phyloP scores from a whole-genome alignment of 2,113 vertebrate species.

The Spheniscus mendiculus region DNA sequence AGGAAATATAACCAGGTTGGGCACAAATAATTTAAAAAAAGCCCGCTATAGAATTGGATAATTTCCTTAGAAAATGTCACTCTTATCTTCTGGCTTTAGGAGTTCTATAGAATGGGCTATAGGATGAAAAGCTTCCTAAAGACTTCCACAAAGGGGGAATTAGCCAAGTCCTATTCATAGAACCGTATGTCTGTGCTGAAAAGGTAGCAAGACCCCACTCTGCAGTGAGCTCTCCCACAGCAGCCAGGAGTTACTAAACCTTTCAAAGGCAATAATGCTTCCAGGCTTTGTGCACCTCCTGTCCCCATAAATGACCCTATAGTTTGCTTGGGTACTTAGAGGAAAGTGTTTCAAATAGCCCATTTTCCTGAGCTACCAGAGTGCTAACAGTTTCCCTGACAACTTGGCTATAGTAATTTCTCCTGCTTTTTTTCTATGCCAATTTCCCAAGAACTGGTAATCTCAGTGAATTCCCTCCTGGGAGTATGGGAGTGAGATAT shows the following conservation, averaged over 20 bases:
- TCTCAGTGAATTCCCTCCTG: constrained; percentile 38
- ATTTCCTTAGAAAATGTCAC: constrained; percentile 16
- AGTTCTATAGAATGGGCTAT: neutral
- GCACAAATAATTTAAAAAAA: neutral
- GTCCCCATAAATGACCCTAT: neutral
- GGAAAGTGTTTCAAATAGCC: constrained; percentile 28
- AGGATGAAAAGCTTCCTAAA: constrained; percentile 24
- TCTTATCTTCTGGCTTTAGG: constrained; percentile 35
- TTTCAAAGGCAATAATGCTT: neutral
- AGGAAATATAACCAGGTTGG: neutral
- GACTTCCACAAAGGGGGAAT: constrained; percentile 37
- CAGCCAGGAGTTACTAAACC: neutral
- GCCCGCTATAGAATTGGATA: neutral
- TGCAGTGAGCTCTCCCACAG: neutral
- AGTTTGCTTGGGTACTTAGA: constrained; percentile 23
- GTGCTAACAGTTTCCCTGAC: constrained; percentile 39
- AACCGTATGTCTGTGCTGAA: neutral
- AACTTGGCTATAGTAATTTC: neutral
- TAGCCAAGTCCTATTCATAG: constrained; percentile 36
- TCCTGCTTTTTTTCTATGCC: neutral
- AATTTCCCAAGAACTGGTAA: constrained; percentile 36
- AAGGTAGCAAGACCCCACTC: neutral
- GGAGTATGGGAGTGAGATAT: constrained; percentile 5
- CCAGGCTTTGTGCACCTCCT: neutral
- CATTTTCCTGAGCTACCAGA: constrained; percentile 12